Conservation (phyloP, 2,113 vertebrate species). For the Motacilla tschutschensis region DNA sequence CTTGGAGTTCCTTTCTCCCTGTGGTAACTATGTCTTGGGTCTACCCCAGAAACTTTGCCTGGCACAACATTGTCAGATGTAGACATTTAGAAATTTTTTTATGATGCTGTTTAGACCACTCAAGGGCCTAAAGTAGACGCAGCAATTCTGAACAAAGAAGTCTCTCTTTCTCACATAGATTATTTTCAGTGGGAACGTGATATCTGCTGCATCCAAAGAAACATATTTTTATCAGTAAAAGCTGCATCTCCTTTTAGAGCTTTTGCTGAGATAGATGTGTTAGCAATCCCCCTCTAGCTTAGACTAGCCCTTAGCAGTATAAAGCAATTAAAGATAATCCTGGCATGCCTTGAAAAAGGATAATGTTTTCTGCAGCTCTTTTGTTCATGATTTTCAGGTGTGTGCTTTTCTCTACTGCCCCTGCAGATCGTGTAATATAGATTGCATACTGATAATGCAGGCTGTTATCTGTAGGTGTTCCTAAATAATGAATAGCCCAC, state of each 20-base stretch:
- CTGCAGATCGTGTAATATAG: background rate
- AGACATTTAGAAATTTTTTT: background rate
- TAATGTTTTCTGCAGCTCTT: constrained; percentile 16
- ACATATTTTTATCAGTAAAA: constrained; percentile 3
- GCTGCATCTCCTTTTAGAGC: background rate
- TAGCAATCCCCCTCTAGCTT: background rate
- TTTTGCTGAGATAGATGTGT: background rate
- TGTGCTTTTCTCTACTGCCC: background rate
- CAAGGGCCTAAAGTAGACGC: background rate
- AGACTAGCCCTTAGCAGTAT: background rate
- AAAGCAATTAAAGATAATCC: constrained; percentile 46
- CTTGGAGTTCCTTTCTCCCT: background rate
- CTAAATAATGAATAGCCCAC: constrained; percentile 33
- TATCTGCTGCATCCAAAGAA: background rate
- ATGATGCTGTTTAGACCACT: background rate
- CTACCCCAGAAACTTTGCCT: background rate
- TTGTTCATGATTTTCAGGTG: constrained; percentile 22
- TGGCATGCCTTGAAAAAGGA: constrained; percentile 9
- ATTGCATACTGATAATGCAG: constrained; percentile 30
- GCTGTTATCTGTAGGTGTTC: constrained; percentile 37
- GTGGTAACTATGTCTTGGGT: background rate
- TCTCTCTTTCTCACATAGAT: background rate
- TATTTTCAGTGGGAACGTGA: background rate
- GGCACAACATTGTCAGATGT: background rate
- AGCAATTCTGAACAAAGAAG: background rate